Base-by-base conservation (phyloP, 2,113 vertebrate species). In the Stegostoma tigrinum region DNA sequence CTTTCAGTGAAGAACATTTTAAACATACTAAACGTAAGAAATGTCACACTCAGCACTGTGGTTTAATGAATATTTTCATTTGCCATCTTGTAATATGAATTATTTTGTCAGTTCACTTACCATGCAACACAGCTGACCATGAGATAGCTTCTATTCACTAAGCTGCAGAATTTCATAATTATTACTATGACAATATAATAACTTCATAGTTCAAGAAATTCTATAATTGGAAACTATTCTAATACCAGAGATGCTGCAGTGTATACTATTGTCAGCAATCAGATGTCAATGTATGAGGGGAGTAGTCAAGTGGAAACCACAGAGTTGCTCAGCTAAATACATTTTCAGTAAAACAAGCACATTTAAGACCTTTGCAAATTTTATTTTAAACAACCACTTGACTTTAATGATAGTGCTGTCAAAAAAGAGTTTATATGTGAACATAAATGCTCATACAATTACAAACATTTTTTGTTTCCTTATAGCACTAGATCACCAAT, bases 141-240 rank as follows among this genome's bases (percentile, higher is more conserved):
- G 89, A 67, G 34, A 38, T 91, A 91, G 55, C 55, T 61, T 93
- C 61, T 21, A 67, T 66, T 66, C 61, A 93, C n/a, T 19, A 66
- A 67, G 34, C 89, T 66, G 15, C 89, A 91, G 52, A 93, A n/a
- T 67, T 93, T 93, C 55, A 66, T 66, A 34, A 38, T 66, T n/a
- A 91, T 42, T 66, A 93, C 55, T 66, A 93, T 67, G n/a, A 93
- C 61, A 93, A 38, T 93, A 66, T 66, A n/a, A 93, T 93, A 66
- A 93, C 61, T 66, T 93, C 61, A 93, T 67, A 61, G 61, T 38
- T 93, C 61, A 66, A 93, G n/a, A 15, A 93, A 66, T 93, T 93
- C 61, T n/a, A 93, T 67, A 93, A 66, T 93, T 93, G 66, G 55
- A 64, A 93, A 93, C 67, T 93, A 93, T 93, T 67, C 34, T 93